phyloP scores from a whole-genome alignment of 30 jellyfish, hydroid and myxozoan genomes.

The Chironex yamaguchii region DNA sequence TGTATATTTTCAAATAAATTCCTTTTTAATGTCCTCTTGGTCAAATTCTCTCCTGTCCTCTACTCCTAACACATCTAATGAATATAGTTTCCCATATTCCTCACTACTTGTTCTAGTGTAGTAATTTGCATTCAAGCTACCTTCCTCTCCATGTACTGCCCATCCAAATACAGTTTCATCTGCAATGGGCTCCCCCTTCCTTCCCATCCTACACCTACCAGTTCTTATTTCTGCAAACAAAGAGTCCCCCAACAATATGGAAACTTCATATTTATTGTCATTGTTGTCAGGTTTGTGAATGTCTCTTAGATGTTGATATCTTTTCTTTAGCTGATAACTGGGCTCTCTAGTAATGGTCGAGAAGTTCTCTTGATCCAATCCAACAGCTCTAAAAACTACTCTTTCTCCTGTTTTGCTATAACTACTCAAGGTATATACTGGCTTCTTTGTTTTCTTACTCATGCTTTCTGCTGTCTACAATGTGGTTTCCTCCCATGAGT shows the following conservation, averaged over 20 bases:
- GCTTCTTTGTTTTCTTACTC: slow-evolving; percentile 4
- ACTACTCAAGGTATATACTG: slow-evolving; percentile 35
- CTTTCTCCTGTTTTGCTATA: slow-evolving; percentile 34
- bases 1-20: slow-evolving; percentile 46
- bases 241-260: slow-evolving; percentile 54
- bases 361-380: slow-evolving; percentile 47
- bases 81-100: slow-evolving; percentile 24
- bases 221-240: slow-evolving; percentile 60
- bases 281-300: slow-evolving; percentile 35
- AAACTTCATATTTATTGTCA: slow-evolving; percentile 46
- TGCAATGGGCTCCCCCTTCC: slow-evolving; percentile 53
- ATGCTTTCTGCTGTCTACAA: slow-evolving; percentile 30
- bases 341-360: slow-evolving; percentile 18
- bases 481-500: slow-evolving; percentile 36
- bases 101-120: slow-evolving; percentile 44
- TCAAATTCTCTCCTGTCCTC: slow-evolving; percentile 64
- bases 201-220: slow-evolving; percentile 47
- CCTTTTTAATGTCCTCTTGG: slow-evolving; percentile 34
- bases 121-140: not conserved
- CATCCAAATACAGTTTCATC: slow-evolving; percentile 64
- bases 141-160: slow-evolving; percentile 56
- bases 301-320: slow-evolving; percentile 48
- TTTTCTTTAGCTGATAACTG: slow-evolving; percentile 32
- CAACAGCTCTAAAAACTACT: slow-evolving; percentile 30
- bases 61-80: slow-evolving; percentile 51